A percentile compares a stretch with the other conserved stretches of the same genome.
These are phyloP conservation scores for Sebastiscus albofasciatus DNA, from an alignment of 2,797 vertebrate genomes.

Conservation along the genomic window DNA sequence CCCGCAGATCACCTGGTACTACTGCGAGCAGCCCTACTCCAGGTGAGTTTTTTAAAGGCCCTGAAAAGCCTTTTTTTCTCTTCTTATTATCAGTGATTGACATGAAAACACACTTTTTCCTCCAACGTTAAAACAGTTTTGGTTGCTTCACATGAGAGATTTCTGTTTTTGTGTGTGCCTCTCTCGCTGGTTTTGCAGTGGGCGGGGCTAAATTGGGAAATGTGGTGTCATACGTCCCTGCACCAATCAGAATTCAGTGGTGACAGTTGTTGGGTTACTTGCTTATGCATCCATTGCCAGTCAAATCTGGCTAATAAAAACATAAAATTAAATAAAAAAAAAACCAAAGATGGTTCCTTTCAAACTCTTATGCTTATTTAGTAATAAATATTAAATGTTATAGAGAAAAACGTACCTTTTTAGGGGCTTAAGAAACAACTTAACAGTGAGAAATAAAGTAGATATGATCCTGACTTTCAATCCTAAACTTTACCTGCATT, in stretches of 20 bases:
- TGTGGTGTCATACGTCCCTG: neutral
- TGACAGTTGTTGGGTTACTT: neutral
- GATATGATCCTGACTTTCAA: neutral
- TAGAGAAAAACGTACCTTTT: neutral
- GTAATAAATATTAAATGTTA: neutral
- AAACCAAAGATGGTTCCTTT: neutral
- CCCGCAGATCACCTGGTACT: constrained; percentile 94
- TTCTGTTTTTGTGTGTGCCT: neutral
- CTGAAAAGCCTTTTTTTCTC: neutral
- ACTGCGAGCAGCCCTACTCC: constrained; percentile 89
- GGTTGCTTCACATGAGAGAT: neutral
- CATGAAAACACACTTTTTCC: neutral
- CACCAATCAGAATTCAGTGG: neutral
- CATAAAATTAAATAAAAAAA: neutral
- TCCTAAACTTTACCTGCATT: neutral
- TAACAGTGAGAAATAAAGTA: neutral
- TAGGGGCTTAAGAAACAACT: neutral
- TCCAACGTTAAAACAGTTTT: neutral
- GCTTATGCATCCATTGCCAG: neutral
- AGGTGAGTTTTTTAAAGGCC: constrained; percentile 83
- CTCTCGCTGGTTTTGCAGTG: neutral
- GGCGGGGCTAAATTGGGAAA: neutral
- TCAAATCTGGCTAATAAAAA: neutral
- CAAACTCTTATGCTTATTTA: neutral
- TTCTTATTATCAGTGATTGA: neutral